Base-by-base conservation (phyloP, 2,888 invertebrate genomes). In the Camptogramma bilineatum region DNA sequence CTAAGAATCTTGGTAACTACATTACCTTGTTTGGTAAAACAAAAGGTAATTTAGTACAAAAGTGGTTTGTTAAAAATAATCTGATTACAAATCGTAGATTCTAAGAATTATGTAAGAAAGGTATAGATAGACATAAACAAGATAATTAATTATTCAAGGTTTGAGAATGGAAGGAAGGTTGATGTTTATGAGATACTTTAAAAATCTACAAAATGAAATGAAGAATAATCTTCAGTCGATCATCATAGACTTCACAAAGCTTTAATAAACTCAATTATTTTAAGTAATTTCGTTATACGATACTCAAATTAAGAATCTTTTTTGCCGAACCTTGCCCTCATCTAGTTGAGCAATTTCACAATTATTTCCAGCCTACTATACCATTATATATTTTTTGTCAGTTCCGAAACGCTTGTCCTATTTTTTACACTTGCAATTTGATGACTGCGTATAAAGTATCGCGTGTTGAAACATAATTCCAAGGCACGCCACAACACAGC, bases 381-480 rank as follows among this genome's bases (percentile, higher is more conserved):
- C 48, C 48, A 62, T 69, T 69, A 69, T 65, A 50, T 58, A 7
- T 69, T 73, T 70, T 73, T 73, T 72, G 62, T 68, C 50, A 47
- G 62, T 64, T 70, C 62, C 67, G 59, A 69, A 72, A 70, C 62
- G 60, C 60, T 71, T 71, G 73, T 74, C 68, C 73, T 68, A 73
- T 71, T 74, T 73, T 73, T 72, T 70, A 66, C 59, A 64, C 42
- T 66, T 56, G 68, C 67, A 68, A 69, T 73, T 73, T 72, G 73
- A 74, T 73, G 71, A 69, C 66, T 72, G 59, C 59, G 68, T 69
- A 69, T 71, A 71, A 66, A 70, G 60, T 72, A 74, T 75, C 71
- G 75, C 74, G 73, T 75, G 75, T 73, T 66, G 66, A 60, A 69
- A 64, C 54, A 71, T 62, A 67, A 73, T 71, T 69, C 63, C 53